Conservation (phyloP, 2,113 vertebrate species). For the Protobothrops flavoviridis region DNA sequence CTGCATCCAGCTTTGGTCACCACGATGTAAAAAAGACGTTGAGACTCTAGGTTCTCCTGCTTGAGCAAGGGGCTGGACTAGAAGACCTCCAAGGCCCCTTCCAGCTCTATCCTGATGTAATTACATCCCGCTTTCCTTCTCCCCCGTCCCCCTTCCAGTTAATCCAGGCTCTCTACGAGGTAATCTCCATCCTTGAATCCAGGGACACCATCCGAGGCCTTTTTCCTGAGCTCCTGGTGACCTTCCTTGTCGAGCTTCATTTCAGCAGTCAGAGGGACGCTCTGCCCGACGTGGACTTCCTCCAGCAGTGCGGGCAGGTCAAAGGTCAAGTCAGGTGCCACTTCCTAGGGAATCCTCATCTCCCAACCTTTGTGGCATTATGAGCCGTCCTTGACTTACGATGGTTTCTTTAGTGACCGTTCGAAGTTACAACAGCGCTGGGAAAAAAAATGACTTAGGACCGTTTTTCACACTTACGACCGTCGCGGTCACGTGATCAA, state of each 20-base stretch:
- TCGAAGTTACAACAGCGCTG: not conserved
- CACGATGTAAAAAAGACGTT: no score
- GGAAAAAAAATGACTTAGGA: not conserved
- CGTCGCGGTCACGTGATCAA: not conserved
- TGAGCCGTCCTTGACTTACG: not conserved
- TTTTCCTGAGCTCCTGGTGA: not conserved
- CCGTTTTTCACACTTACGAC: not conserved
- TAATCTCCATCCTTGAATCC: not conserved
- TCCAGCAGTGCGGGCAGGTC: not conserved
- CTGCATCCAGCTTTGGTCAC: no score
- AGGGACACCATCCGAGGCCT: not conserved
- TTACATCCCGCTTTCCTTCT: not conserved
- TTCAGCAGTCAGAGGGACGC: not conserved
- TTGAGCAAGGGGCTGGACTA: no score
- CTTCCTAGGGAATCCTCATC: accelerated
- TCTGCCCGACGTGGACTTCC: not conserved
- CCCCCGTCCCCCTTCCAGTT: not conserved
- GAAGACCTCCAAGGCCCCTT: no score
- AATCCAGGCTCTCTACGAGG: not conserved
- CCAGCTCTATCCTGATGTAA: no score
- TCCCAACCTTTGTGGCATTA: not conserved
- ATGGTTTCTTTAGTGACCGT: accelerated
- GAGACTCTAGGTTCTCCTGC: no score
- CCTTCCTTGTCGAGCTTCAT: not conserved
- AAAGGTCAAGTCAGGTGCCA: not conserved